Percentiles rank a stretch among this genome's conserved stretches.
Evolutionary conservation across 2,113 vertebrate species (phyloP).

Genomic region (Macroglossus sobrinus): DNA sequence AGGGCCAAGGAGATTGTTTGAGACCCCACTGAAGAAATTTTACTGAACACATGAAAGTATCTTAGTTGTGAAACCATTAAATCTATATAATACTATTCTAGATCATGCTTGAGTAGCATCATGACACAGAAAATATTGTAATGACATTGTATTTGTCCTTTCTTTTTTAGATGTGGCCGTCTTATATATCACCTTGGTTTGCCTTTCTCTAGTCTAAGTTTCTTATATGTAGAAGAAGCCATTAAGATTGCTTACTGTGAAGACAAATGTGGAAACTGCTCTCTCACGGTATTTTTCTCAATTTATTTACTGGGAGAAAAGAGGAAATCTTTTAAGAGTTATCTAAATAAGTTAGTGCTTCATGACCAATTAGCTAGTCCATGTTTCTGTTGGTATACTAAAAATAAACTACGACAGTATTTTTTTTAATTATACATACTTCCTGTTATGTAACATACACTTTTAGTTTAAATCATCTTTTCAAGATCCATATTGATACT

Average conservation of each 20-base stretch:
- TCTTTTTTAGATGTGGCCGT: conserved; percentile 89
- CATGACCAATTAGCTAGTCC: background rate
- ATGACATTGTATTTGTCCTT: background rate
- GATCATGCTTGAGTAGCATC: background rate
- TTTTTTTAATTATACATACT: background rate
- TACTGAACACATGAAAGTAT: background rate
- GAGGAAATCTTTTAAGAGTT: conserved; percentile 27
- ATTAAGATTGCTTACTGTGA: conserved; percentile 92
- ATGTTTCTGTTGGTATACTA: background rate
- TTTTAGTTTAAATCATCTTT: background rate
- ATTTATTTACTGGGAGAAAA: conserved; percentile 44
- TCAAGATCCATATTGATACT: background rate
- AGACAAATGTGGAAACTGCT: conserved; percentile 89
- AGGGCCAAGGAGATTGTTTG: background rate
- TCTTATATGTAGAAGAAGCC: conserved; percentile 87
- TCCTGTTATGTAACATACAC: background rate
- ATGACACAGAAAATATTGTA: background rate
- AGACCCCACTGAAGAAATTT: background rate
- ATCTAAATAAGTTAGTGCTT: conserved; percentile 36
- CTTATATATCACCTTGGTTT: conserved; percentile 90
- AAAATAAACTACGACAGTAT: background rate
- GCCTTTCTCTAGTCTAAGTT: conserved; percentile 89
- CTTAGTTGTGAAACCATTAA: background rate
- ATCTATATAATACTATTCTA: background rate
- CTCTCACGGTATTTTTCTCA: conserved; percentile 82